Evolutionary conservation across 2,113 vertebrate genomes (phyloP).

Genomic region (Thermophis baileyi): DNA sequence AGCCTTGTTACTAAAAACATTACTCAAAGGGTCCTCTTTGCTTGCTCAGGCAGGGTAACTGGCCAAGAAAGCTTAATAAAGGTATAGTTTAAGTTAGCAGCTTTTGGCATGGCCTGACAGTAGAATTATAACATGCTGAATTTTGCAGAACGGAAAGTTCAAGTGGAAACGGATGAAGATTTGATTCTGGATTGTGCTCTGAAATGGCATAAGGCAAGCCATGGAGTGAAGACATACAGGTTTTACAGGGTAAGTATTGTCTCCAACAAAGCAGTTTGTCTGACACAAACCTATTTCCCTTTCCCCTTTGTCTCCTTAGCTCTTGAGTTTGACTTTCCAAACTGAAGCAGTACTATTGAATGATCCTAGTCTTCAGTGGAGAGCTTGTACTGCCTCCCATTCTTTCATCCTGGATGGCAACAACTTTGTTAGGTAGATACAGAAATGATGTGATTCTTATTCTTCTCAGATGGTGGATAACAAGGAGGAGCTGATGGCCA

Average conservation of each 20-base stretch:
- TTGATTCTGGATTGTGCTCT: slow-evolving; percentile 30
- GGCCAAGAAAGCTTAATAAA: background rate
- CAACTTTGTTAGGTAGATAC: background rate
- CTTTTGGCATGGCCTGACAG: background rate
- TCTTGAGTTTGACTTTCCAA: background rate
- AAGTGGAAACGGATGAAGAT: slow-evolving; percentile 21
- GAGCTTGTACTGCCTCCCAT: too few relatives aligned
- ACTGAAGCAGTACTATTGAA: too few relatives aligned
- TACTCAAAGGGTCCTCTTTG: background rate
- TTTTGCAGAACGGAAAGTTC: slow-evolving; percentile 15
- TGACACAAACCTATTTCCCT: background rate
- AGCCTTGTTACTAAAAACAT: background rate
- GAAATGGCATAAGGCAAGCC: slow-evolving; percentile 11
- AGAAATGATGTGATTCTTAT: background rate
- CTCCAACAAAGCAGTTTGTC: background rate
- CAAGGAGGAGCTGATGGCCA: background rate
- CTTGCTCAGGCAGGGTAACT: background rate
- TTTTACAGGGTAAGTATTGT: slow-evolving; percentile 1
- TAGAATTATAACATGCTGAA: background rate
- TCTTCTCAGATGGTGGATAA: background rate
- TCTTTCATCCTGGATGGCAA: background rate
- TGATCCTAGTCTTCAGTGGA: background rate
- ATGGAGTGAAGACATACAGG: background rate
- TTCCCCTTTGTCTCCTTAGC: background rate
- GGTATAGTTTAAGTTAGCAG: background rate